These are phyloP conservation scores for Crocallis elinguaria DNA, from an alignment of 2,888 invertebrate genomes.

Conservation along the genomic window DNA sequence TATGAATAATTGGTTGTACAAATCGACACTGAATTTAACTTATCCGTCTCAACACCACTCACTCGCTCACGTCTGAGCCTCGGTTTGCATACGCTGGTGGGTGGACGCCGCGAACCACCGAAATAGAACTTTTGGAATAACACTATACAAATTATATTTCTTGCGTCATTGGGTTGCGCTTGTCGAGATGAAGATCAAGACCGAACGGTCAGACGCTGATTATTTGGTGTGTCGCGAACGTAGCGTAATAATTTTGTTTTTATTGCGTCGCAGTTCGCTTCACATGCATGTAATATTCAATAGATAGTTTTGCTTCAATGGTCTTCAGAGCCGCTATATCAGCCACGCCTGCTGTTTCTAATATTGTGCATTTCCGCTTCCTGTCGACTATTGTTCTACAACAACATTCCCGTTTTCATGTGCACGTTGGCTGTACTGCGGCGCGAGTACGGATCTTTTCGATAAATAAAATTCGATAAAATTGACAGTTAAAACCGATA, in stretches of 20 bases:
- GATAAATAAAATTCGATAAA: too few relatives aligned
- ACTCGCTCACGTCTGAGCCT: constrained; percentile 63
- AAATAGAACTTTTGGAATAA: constrained; percentile 84
- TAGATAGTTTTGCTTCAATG: constrained; percentile 28
- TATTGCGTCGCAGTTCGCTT: constrained; percentile 16
- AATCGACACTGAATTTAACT: constrained; percentile 56
- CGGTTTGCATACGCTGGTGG: constrained; percentile 64
- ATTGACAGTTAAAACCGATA: too few relatives aligned
- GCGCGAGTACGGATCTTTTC: too few relatives aligned
- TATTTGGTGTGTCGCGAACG: constrained; percentile 28
- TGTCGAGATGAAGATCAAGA: constrained; percentile 76
- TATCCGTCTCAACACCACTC: constrained; percentile 61
- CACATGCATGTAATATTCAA: constrained; percentile 17
- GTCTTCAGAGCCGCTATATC: constrained; percentile 11
- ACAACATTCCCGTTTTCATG: neutral
- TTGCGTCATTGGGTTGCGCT: constrained; percentile 72
- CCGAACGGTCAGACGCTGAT: constrained; percentile 47
- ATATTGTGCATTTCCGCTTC: constrained; percentile 34
- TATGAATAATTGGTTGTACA: constrained; percentile 42
- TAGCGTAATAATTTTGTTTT: constrained; percentile 16
- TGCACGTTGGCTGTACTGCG: neutral
- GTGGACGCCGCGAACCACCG: constrained; percentile 71
- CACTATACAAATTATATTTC: constrained; percentile 78
- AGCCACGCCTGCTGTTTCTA: constrained; percentile 24
- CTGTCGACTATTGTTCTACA: constrained; percentile 16